A percentile compares a stretch with the other conserved stretches of the same genome.
Conservation (phyloP, 2,797 vertebrate species). For the Columba guinea region DNA sequence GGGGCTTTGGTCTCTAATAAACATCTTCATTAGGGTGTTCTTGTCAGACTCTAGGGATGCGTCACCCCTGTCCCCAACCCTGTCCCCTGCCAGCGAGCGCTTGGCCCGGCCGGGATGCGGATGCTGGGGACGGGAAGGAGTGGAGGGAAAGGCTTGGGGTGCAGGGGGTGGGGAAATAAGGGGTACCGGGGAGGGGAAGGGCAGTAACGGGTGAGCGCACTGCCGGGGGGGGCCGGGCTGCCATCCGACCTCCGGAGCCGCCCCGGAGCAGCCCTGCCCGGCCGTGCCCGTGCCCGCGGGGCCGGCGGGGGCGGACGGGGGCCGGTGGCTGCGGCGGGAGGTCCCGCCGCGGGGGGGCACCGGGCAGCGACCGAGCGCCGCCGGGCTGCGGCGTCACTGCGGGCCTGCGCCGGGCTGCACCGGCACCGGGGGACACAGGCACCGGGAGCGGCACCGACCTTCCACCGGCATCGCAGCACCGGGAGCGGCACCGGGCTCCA, state of each 20-base stretch:
- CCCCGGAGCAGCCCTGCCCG: neutral
- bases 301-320: neutral
- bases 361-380: neutral
- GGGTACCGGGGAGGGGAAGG: neutral
- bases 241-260: neutral
- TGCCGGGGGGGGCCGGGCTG: neutral
- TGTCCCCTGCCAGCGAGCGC: neutral
- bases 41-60: neutral
- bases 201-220: neutral
- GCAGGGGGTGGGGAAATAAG: neutral
- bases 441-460: neutral
- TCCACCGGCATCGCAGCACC: neutral
- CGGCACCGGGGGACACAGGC: neutral
- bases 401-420: neutral
- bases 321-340: neutral
- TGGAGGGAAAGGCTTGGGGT: neutral
- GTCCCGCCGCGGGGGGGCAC: neutral
- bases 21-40: neutral
- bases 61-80: neutral
- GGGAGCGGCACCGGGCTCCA: neutral
- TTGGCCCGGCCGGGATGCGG: neutral
- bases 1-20: constrained; percentile 10
- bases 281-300: neutral
- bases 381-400: constrained; percentile 15
- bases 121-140: neutral